Percentiles rank a stretch among this genome's conserved stretches.
Conservation (phyloP, 2,888 invertebrate species). For the Folsomia candida region DNA sequence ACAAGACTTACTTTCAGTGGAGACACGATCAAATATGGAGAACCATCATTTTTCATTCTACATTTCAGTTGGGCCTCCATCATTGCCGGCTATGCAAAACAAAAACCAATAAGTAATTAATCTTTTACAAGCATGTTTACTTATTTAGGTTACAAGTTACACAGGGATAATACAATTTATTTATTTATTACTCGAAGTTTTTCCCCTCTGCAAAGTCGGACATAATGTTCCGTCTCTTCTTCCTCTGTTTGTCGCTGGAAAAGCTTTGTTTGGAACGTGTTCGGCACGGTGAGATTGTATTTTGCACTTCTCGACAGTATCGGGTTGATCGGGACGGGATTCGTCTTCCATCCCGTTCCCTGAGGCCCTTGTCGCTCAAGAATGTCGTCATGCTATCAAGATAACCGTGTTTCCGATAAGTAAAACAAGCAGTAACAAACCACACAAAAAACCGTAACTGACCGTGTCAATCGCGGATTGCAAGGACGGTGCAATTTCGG, state of each 20-base stretch:
- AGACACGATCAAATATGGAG: constrained; percentile 40
- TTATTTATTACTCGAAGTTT: constrained; percentile 48
- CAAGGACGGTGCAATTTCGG: constrained; percentile 52
- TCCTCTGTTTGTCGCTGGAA: constrained; percentile 51
- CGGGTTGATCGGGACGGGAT: constrained; percentile 50
- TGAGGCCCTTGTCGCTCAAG: constrained; percentile 51
- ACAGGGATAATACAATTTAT: not conserved
- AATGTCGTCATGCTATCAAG: constrained; percentile 51
- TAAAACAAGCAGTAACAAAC: too few relatives aligned
- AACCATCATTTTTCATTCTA: constrained; percentile 32
- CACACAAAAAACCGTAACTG: not conserved
- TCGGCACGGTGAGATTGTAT: constrained; percentile 38
- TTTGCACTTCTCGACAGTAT: constrained; percentile 46
- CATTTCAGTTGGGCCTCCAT: constrained; percentile 44
- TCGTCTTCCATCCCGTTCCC: constrained; percentile 51
- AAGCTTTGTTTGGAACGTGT: constrained; percentile 43
- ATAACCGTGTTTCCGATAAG: not conserved
- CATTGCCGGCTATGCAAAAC: constrained; percentile 32
- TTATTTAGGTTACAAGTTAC: too few relatives aligned
- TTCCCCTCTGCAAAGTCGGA: constrained; percentile 53
- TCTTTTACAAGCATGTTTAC: not conserved
- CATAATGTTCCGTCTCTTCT: constrained; percentile 52
- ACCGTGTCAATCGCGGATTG: constrained; percentile 53
- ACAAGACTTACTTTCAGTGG: constrained; percentile 45
- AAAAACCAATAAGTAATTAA: constrained; percentile 7